Base-by-base conservation (phyloP, 2,113 vertebrate genomes). In the Larimichthys crocea region DNA sequence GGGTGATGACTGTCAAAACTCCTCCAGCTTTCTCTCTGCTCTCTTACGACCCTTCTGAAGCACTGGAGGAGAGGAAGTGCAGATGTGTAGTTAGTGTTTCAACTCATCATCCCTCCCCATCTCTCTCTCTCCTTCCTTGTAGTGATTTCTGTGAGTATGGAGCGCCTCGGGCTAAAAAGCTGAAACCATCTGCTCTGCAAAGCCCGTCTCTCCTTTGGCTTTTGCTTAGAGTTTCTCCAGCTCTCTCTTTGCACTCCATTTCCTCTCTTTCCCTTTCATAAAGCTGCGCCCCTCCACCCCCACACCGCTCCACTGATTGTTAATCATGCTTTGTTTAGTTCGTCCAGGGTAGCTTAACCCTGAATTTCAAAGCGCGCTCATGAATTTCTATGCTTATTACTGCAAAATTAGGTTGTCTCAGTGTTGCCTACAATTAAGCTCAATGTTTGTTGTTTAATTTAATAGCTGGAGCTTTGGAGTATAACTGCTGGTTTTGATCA, bases 121-220 rank as follows among this genome's bases (percentile, higher is more conserved):
- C 62, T 63, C 78, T 29, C 78, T 29, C 76, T 66, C 73, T 81
- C 69, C 76, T 68, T 90, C 84, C 86, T 80, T 84, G 74, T 82
- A 77, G 85, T 84, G 79, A 80, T 92, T 87, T 90, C 79, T 75
- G 64, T 82, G 89, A 89, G 91, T 89, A 84, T 86, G 84, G 68
- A 86, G 86, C 49, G 91, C 94, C 93, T 86, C 29, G 65, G 92
- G 94, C 93, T 67, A 92, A 80, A 94, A 81, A 46, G 52, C 83
- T 63, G 84, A 83, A 93, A 93, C 94, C 95, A 95, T 95, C 94
- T 95, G 95, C 89, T 94, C 90, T 84, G 62, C 81, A 75, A 86
- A 92, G 90, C 84, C 86, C 92, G 89, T 88, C 88, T 88, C 89
- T 80, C 70, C 82, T 73, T 91, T 16, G 20, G 57, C 67, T 74